These are phyloP conservation scores for Drosophila colorata DNA, from an alignment of 2,888 invertebrate species.

Conservation along the genomic window DNA sequence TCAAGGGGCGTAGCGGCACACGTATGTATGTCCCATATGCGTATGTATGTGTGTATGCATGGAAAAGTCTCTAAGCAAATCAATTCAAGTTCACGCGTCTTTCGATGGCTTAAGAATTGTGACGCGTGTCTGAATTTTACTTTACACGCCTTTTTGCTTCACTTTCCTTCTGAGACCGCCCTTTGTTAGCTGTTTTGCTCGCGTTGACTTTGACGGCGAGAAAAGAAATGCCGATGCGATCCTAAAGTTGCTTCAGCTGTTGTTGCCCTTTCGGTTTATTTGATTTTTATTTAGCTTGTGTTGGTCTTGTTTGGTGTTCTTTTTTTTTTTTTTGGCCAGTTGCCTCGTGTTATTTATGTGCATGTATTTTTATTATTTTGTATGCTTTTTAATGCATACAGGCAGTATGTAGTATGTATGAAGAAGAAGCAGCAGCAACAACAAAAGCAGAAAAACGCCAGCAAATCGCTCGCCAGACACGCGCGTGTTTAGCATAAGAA, in stretches of 20 bases:
- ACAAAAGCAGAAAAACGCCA: conserved; percentile 54
- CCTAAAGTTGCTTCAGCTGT: conserved; percentile 46
- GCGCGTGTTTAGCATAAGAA: conserved; percentile 76
- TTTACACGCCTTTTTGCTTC: conserved; percentile 31
- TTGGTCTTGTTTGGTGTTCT: conserved; percentile 27
- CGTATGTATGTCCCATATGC: neutral
- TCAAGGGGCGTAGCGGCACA: conserved; percentile 28
- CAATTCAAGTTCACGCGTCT: conserved; percentile 78
- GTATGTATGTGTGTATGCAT: neutral
- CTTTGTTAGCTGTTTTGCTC: conserved; percentile 31
- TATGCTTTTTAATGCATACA: conserved; percentile 58
- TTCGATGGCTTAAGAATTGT: conserved; percentile 50
- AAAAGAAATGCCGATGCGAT: conserved; percentile 44
- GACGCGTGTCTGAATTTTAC: conserved; percentile 63
- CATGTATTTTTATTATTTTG: conserved; percentile 64
- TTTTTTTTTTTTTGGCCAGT: conserved; percentile 29
- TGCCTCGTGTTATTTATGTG: conserved; percentile 73
- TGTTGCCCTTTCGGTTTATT: conserved; percentile 61
- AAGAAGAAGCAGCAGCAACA: conserved; percentile 10
- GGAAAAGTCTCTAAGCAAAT: conserved; percentile 68
- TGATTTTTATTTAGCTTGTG: conserved; percentile 66
- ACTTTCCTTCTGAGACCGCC: conserved; percentile 44
- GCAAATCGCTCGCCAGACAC: conserved; percentile 67
- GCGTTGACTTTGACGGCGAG: conserved; percentile 42
- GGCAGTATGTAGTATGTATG: conserved; percentile 18